Evolutionary conservation across 2,797 vertebrate genomes (phyloP).

Genomic region (Spizella passerina): DNA sequence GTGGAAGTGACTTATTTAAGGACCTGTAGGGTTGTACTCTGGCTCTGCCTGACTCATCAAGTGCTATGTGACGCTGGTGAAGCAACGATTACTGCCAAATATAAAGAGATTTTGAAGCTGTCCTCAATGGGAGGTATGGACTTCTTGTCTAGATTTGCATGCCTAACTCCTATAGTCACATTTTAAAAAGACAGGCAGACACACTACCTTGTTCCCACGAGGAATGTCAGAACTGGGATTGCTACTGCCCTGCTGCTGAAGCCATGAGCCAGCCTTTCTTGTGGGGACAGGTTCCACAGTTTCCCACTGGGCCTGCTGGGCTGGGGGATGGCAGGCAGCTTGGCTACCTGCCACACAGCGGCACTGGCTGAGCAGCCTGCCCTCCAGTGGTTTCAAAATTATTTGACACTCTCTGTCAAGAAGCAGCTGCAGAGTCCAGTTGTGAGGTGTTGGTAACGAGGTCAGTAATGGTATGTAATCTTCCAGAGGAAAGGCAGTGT

Average conservation of each 20-base stretch:
- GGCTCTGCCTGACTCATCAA: not conserved
- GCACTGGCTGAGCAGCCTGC: not conserved
- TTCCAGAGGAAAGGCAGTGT: not conserved
- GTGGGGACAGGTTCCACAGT: not conserved
- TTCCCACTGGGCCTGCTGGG: not conserved
- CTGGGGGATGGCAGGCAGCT: not conserved
- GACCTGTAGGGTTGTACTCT: not conserved
- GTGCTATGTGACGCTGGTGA: not conserved
- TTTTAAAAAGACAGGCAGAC: not conserved
- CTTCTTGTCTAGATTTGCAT: not conserved
- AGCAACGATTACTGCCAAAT: not conserved
- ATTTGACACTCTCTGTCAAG: not conserved
- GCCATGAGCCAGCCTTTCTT: not conserved
- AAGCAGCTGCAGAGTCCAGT: not conserved
- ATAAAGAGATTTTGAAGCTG: not conserved
- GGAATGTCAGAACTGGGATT: not conserved
- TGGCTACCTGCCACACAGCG: not conserved
- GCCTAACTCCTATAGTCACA: not conserved
- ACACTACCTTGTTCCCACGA: rapidly evolving
- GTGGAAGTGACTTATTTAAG: not conserved
- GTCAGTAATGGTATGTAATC: not conserved
- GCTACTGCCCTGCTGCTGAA: not conserved
- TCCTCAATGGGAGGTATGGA: not conserved
- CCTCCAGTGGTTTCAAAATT: not conserved
- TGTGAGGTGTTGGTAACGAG: not conserved